Conservation (phyloP, 2,113 vertebrate species). For the Daubentonia madagascariensis region DNA sequence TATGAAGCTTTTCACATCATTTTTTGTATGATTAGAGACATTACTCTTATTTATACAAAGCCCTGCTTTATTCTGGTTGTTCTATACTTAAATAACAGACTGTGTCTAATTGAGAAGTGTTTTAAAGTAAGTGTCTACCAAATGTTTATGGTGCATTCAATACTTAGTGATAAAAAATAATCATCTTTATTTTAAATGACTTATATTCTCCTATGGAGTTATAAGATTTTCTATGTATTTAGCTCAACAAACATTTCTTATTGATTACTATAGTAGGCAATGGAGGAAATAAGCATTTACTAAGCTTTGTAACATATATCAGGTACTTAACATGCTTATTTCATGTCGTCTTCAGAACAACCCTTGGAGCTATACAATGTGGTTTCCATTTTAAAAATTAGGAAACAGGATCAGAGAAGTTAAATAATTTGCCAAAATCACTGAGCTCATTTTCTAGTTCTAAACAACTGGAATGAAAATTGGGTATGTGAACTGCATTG, state of each 20-base stretch:
- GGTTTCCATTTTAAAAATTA: slow-evolving; percentile 14
- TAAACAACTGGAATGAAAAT: background rate
- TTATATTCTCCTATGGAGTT: background rate
- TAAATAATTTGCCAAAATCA: background rate
- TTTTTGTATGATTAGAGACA: background rate
- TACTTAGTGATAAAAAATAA: background rate
- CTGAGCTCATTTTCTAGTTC: background rate
- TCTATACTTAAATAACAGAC: background rate
- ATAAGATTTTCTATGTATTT: background rate
- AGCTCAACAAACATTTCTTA: background rate
- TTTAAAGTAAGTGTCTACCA: background rate
- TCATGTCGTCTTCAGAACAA: background rate
- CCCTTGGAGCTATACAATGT: background rate
- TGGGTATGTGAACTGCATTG: background rate
- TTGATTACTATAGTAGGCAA: background rate
- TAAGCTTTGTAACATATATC: background rate
- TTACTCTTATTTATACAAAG: background rate
- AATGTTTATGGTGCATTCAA: background rate
- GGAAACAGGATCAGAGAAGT: background rate
- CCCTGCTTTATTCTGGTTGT: background rate
- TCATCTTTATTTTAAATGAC: background rate
- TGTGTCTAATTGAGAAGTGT: background rate
- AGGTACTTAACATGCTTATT: background rate
- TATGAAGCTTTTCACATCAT: background rate
- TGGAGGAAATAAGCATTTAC: background rate